Base-by-base conservation (phyloP, 92 coral and sea anemone species). In the Actinernus sp. region DNA sequence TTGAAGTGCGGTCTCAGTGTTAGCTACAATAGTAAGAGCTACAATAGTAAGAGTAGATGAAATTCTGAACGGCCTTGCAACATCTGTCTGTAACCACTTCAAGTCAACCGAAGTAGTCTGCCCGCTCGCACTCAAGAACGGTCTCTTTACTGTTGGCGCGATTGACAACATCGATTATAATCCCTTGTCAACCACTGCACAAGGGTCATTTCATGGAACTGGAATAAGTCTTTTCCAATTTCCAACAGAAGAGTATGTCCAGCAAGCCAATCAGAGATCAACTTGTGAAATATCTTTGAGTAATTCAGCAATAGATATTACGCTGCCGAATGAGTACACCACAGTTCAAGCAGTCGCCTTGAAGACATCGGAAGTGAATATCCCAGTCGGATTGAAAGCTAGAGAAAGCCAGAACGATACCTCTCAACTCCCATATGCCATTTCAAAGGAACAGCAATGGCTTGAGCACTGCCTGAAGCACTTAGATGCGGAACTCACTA, bases 151-250 rank as follows among this genome's bases (percentile, higher is more conserved):
- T 3, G 55, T 57, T 12, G 56, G 78, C 3, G 78, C 64, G n/a
- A 48, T 59, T 10, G 81, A 73, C 20, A 73, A 47, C 52, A 34
- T 73, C n/a, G 81, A 73, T 37, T 71, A 73, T 61, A 49, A 73
- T 52, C 81, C 71, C 2, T 61, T 62, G 11, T 33, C 81, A 1
- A 73, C 81, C 10, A 73, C 81, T 5, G 26, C 71, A 24, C 14
- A 73, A 19, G 52, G 41, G 5, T 73, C 81, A 0, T 60, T 73
- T 30, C 78, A 65, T 29, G 78, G 66, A 8, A 70, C 78, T 13
- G 65, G 36, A 4, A 70, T 70, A 7, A 56, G 68, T 49, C 9
- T 71, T 25, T 43, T 58, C 23, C 68, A 68, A 40, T 33, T 16
- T n/a, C 50, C 44, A 2, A 49, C 41, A 27, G 44, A 10, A 8